Evolutionary conservation across 2,888 invertebrate genomes (phyloP), one percentile per base, ranked within the genome.

Genomic region (Anoncus sp.): DNA sequence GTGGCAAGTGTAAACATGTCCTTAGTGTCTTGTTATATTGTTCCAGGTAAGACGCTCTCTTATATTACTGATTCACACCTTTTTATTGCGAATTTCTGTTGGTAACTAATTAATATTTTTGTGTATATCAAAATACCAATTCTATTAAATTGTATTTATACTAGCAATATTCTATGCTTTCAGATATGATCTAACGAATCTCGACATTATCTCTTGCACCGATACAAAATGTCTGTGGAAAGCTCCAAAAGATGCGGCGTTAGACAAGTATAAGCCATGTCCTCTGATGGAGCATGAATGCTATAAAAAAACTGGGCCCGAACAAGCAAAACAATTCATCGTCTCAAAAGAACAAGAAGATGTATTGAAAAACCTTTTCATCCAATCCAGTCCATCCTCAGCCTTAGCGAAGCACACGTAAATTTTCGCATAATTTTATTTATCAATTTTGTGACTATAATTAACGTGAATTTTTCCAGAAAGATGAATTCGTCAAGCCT

Each of bases 281-380:
- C 47, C 47, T n/a, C 20, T 49, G 20, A 18, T 6, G 4, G 47
- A 49, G 20, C 47, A 49, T 20, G 20, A 49, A 20, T 49, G 47
- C 20, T 49, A 31, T 7, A 3, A 31, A 31, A 31, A 31, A 31
- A 31, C 3, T 31, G 31, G 31, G 7, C 7, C 31, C 31, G 7
- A 31, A 31, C 31, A 31, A 31, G 4, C 31, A 31, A 31, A 31
- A 31, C 31, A 31, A 31, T 31, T 7, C 31, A 16, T 20, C 47
- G 40, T n/a, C n/a, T 43, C 43, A 43, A n/a, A 43, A n/a, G 47
- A 16, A 20, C 20, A 49, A 7, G 47, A 49, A 49, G 47, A 49
- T 3, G 1, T 49, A 20, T 6, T 49, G 6, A 16, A 20, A 49
- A 20, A 5, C 9, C 18, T 49, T 9, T 10, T 49, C 5, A 16